Evolutionary conservation across 2,797 vertebrate species (phyloP), one percentile per base, ranked within the genome.

Genomic region (Etheostoma nigrum): DNA sequence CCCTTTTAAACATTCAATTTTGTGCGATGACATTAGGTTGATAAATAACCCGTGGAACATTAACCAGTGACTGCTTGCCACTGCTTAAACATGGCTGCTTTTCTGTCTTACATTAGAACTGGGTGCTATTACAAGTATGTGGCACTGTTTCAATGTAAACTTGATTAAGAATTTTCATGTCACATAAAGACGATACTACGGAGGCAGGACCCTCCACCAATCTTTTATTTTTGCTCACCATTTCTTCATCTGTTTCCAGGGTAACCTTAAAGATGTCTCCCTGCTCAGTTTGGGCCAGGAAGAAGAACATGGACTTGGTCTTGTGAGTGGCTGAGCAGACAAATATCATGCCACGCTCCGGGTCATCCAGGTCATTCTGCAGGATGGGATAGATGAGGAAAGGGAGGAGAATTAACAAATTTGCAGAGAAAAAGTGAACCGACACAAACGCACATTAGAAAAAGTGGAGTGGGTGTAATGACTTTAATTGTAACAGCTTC

Each of bases 291-390:
- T 99, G 98, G 55, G 98, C 97, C 93, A 99, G 91, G 93, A 99
- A 99, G 91, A 99, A 99, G 93, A 99, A 99, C 98, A 99, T 99
- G 33, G 98, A 98, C 86, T 99, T 99, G 92, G 98, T 99, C 93
- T 99, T 99, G 93, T 99, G 98, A 2, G 98, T 99, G 44, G 98
- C 98, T 65, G 98, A 99, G 91, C 98, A 99, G 81, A 99, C 98
- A 82, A 99, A 99, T 88, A 99, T 98, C 98, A 99, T 99, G 75
- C 98, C 98, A 54, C 98, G 96, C 90, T 99, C 98, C 1, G 98
- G 98, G 87, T 99, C 98, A 72, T 99, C 98, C 90, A 99, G 92
- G 87, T 99, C 98, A 74, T 99, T 99, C 98, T 99, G 89, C 49
- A 53, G 55, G 47, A 62, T 0, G 30, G 5, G 4, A 30, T 0